phyloP scores from a whole-genome alignment of 2,113 vertebrate genomes.

The Austrofundulus limnaeus region DNA sequence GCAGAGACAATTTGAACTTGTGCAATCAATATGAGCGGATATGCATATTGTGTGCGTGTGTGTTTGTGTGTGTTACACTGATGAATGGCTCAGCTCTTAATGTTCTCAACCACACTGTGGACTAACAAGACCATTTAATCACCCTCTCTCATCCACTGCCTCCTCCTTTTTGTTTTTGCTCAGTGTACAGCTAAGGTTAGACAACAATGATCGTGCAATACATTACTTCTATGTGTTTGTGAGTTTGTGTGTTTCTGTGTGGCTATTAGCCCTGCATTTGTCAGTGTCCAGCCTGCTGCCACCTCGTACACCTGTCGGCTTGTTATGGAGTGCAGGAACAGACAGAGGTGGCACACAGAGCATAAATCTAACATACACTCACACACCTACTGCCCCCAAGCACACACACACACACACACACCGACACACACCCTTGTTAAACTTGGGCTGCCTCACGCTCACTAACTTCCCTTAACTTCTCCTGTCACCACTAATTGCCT shows the following conservation, averaged over 20 bases:
- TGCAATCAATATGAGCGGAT: conserved; percentile 54
- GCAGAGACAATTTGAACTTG: conserved; percentile 54
- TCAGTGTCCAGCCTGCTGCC: conserved; percentile 58
- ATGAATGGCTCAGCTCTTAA: conserved; percentile 64
- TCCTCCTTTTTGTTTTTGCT: conserved; percentile 47
- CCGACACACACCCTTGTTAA: conserved; percentile 49
- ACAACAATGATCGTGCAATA: conserved; percentile 56
- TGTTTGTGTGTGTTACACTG: conserved; percentile 42
- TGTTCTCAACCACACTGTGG: conserved; percentile 64
- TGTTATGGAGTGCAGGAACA: conserved; percentile 57
- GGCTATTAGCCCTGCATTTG: conserved; percentile 51
- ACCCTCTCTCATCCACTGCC: conserved; percentile 42
- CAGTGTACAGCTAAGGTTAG: conserved; percentile 49
- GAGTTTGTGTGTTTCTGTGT: conserved; percentile 1
- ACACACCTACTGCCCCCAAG: conserved; percentile 4
- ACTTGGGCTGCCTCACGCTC: conserved; percentile 30
- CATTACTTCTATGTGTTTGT: conserved; percentile 36
- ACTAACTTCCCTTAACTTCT: conserved; percentile 37
- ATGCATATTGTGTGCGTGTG: conserved; percentile 10
- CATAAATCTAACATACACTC: conserved; percentile 57
- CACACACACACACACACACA: not conserved
- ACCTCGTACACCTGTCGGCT: conserved; percentile 56
- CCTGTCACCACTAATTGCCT: conserved; percentile 51
- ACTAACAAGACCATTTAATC: conserved; percentile 73
- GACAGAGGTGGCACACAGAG: conserved; percentile 35